phyloP scores from a whole-genome alignment of 1,140 invertebrate species.

The Temnothorax nylanderi region DNA sequence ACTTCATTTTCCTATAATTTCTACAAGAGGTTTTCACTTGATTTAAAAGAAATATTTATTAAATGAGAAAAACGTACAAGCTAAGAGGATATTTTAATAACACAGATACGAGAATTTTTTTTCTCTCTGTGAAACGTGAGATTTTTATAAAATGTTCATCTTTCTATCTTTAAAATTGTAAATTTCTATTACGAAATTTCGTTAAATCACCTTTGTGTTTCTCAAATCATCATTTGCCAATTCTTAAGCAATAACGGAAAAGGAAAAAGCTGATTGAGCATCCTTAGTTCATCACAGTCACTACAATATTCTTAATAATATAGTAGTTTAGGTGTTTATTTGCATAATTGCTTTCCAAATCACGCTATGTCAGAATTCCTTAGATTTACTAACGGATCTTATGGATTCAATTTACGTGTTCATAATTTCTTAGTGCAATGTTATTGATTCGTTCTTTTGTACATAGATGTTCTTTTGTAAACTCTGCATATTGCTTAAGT shows the following conservation, averaged over 20 bases:
- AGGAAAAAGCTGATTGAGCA: not conserved
- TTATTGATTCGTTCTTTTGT: conserved; percentile 71
- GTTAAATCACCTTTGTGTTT: not conserved
- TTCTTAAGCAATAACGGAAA: not conserved
- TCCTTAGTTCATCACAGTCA: not conserved
- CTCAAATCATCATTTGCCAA: conserved; percentile 3
- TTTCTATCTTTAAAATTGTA: conserved; percentile 12
- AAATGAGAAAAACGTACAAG: conserved; percentile 39
- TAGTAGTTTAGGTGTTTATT: not conserved
- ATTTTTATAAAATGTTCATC: conserved; percentile 27
- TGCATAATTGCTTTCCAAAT: not conserved
- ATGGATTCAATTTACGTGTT: conserved; percentile 64
- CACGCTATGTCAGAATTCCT: not conserved
- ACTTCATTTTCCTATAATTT: conserved; percentile 4
- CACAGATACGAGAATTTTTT: conserved; percentile 22
- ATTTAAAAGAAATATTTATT: conserved; percentile 33
- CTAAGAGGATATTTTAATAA: conserved; percentile 65
- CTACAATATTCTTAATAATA: conserved; percentile 26
- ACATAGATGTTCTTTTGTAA: conserved; percentile 66
- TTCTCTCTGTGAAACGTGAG: not conserved
- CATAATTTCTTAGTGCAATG: conserved; percentile 77
- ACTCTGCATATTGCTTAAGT: conserved; percentile 9
- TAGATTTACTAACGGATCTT: conserved; percentile 55
- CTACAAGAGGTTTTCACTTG: not conserved
- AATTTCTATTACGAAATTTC: conserved; percentile 1